These are phyloP conservation scores for Protaetia brevitarsis DNA, from an alignment of 1,140 invertebrate genomes.

Conservation along the genomic window DNA sequence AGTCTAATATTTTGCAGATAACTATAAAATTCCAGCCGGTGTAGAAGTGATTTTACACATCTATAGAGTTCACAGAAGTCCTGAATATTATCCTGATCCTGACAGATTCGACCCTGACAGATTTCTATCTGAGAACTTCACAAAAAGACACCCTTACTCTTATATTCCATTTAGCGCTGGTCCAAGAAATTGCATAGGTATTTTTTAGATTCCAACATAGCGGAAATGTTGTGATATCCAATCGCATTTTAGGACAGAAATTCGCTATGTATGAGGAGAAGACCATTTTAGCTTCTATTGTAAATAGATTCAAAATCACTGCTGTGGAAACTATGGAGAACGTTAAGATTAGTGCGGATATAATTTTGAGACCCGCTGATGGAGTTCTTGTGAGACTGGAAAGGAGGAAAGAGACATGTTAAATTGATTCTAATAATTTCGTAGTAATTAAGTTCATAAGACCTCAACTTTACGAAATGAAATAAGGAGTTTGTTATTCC, in stretches of 20 bases:
- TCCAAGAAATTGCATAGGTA: slow-evolving; percentile 59
- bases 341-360: slow-evolving; percentile 14
- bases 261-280: slow-evolving; percentile 50
- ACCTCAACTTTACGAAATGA: too few relatives aligned
- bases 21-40: slow-evolving; percentile 3
- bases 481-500: too few relatives aligned
- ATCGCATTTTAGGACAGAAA: slow-evolving; percentile 5
- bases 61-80: slow-evolving; percentile 51
- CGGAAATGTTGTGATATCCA: background rate
- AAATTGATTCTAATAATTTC: too few relatives aligned
- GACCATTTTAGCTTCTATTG: slow-evolving; percentile 47
- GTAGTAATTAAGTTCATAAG: too few relatives aligned
- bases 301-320: slow-evolving; percentile 34
- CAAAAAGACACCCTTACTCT: slow-evolving; percentile 48
- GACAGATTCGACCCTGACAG: slow-evolving; percentile 61
- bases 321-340: slow-evolving; percentile 27
- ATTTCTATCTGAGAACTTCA: slow-evolving; percentile 54
- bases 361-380: slow-evolving; percentile 16
- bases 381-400: slow-evolving; percentile 16
- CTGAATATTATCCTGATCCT: slow-evolving; percentile 57
- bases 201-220: background rate
- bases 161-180: slow-evolving; percentile 61
- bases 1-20: background rate
- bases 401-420: background rate
- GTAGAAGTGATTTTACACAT: background rate